Base-by-base conservation (phyloP, 2,888 invertebrate species). In the Drosophila emarginata region DNA sequence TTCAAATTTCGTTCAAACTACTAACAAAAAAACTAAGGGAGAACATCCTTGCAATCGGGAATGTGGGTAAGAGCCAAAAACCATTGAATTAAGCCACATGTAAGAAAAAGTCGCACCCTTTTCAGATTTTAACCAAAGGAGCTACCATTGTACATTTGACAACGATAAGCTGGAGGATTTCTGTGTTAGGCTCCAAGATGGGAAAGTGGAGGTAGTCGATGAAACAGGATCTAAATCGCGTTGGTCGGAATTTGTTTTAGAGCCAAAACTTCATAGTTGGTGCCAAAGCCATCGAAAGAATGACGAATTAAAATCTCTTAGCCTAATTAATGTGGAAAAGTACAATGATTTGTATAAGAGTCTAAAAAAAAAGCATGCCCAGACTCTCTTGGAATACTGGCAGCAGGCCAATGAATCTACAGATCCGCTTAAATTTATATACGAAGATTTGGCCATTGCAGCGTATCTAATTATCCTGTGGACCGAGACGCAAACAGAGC, bases 371-470 rank as follows among this genome's bases (percentile, higher is more conserved):
- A 97, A 95, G 91, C 96, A 98, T 93, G 96, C 96, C 0, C 92
- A 93, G 66, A 92, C 94, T 69, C 93, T 97, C 89, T 94, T 96
- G 54, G 79, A 96, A 94, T 94, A 94, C 73, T 99, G 99, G 99
- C 94, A 96, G 12, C 97, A 97, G 91, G 95, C 94, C 74, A 98
- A 96, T 4, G 98, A 98, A 92, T 95, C 94, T 72, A 99, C 99
- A 5, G 97, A 99, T 92, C 97, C 99, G 14, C 92, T 95, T 56
- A 99, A 99, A 91, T 98, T 96, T 93, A 97, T 99, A 0, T 97
- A 96, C 92, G 99, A 99, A 93, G 99, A 99, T 91, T 93, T 99
- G 74, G 98, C 97, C 3, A 99, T 99, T 84, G 97, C 97, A 5
- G 93, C 96, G 11, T 98, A 98, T 91, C 92, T 98, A 51, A 92